These are phyloP conservation scores for Dufourea novaeangliae DNA, from an alignment of 1,140 invertebrate species.

Conservation along the genomic window DNA sequence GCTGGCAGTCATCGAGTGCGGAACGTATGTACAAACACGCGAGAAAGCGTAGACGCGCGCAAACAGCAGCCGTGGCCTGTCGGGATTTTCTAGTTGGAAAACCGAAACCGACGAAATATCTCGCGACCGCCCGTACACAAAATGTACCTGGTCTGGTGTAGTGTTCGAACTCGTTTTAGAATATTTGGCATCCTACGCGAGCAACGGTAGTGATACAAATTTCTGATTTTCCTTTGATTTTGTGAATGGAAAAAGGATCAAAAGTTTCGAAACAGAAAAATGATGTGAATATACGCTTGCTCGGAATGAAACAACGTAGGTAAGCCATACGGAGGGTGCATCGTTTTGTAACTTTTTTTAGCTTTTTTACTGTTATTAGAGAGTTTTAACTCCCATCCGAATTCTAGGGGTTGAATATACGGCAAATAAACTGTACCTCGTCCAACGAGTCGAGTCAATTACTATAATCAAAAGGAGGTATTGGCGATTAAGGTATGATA, in stretches of 20 bases:
- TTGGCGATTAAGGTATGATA: too few relatives aligned
- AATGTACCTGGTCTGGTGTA: background rate
- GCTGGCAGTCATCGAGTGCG: constrained; percentile 6
- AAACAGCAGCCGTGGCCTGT: background rate
- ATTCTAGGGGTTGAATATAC: too few relatives aligned
- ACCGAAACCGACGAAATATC: constrained; percentile 15
- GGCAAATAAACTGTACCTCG: too few relatives aligned
- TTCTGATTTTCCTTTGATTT: background rate
- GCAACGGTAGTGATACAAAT: background rate
- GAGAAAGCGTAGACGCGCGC: background rate
- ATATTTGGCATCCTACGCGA: background rate
- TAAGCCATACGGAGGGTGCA: too few relatives aligned
- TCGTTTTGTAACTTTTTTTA: too few relatives aligned
- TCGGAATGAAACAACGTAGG: too few relatives aligned
- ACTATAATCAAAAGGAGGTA: too few relatives aligned
- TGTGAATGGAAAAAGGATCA: background rate
- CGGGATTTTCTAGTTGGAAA: background rate
- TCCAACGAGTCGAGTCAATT: too few relatives aligned
- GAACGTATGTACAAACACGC: constrained; percentile 21
- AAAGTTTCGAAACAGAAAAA: background rate
- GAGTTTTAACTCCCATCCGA: too few relatives aligned
- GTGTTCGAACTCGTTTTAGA: background rate
- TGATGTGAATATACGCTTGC: too few relatives aligned
- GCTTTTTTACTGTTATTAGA: too few relatives aligned
- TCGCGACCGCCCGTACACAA: background rate